Percentiles rank a stretch among this genome's conserved stretches.
These are phyloP conservation scores for Aphaenogaster rudis DNA, from an alignment of 1,140 invertebrate species.

Conservation along the genomic window DNA sequence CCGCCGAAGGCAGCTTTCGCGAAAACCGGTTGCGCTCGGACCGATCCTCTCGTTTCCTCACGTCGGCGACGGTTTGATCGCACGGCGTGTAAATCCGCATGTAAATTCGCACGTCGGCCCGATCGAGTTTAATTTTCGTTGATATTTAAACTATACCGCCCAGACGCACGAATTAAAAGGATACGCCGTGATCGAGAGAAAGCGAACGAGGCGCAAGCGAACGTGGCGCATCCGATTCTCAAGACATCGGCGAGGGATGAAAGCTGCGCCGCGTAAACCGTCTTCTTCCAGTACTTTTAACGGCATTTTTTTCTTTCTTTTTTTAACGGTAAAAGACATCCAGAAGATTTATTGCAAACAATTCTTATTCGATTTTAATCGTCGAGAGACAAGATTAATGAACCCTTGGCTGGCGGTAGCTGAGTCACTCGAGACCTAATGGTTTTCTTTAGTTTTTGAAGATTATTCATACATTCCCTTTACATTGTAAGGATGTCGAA, in stretches of 20 bases:
- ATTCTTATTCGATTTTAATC: background rate
- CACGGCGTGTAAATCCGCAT: background rate
- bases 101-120: background rate
- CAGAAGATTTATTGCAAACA: background rate
- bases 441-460: too few species aligned
- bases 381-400: background rate
- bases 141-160: background rate
- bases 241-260: background rate
- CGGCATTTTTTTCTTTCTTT: background rate
- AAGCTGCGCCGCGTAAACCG: background rate
- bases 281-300: slow-evolving; percentile 13
- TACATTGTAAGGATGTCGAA: too few species aligned
- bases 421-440: too few species aligned
- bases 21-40: slow-evolving; percentile 30
- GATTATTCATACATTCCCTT: too few species aligned
- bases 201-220: background rate
- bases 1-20: slow-evolving; percentile 29
- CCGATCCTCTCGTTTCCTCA: background rate
- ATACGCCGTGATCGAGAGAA: background rate
- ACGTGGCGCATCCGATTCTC: slow-evolving; percentile 4
- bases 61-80: background rate
- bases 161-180: background rate
- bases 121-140: slow-evolving; percentile 3
- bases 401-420: too few species aligned
- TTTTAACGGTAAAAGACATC: background rate